Conservation (phyloP, 1,140 invertebrate genomes). For the Adoxophyes honmai region DNA sequence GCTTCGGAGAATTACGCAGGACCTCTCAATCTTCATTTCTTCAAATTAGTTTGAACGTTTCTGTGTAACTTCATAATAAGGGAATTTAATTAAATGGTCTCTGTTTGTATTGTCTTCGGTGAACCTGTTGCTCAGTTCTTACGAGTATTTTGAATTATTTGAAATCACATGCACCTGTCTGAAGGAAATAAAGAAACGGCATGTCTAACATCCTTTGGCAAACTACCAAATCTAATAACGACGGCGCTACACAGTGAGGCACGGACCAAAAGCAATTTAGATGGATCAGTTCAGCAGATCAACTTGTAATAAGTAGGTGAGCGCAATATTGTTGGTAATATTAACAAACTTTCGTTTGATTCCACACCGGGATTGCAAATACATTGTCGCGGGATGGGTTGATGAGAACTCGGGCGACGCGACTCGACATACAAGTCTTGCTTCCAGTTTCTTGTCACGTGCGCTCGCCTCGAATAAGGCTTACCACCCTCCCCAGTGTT, state of each 20-base stretch:
- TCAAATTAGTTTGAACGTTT: slow-evolving; percentile 68
- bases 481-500: slow-evolving; percentile 56
- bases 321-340: slow-evolving; percentile 13
- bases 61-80: not conserved
- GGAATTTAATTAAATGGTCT: not conserved
- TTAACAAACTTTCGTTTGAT: slow-evolving; percentile 41
- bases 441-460: slow-evolving; percentile 73
- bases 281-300: slow-evolving; percentile 4
- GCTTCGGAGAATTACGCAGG: not conserved
- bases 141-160: too few species aligned
- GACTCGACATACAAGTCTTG: slow-evolving; percentile 60
- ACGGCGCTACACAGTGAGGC: slow-evolving; percentile 1
- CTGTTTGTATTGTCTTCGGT: not conserved
- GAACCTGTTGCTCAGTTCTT: too few species aligned
- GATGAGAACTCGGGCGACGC: slow-evolving; percentile 69
- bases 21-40: slow-evolving; percentile 35
- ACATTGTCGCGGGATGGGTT: slow-evolving; percentile 70
- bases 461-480: slow-evolving; percentile 69
- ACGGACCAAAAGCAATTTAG: slow-evolving; percentile 9
- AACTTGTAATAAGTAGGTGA: slow-evolving; percentile 11
- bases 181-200: too few species aligned
- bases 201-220: not conserved
- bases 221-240: not conserved
- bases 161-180: too few species aligned
- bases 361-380: slow-evolving; percentile 65